Base-by-base conservation (phyloP, 2,797 vertebrate species). In the Manis pentadactyla region DNA sequence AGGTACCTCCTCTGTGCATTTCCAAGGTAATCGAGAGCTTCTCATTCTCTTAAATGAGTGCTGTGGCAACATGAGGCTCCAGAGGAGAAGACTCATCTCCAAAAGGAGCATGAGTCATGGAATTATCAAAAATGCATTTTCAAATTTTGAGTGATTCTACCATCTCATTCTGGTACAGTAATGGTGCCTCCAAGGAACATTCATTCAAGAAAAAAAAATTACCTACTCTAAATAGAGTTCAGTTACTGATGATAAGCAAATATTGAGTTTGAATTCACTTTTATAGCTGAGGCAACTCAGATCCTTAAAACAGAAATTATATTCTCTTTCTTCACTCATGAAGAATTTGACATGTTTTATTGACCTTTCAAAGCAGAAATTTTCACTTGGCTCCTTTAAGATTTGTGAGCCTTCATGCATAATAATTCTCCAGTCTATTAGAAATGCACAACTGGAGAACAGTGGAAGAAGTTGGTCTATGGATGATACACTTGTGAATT, bases 341-440 rank as follows among this genome's bases (percentile, higher is more conserved):
- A 89, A 86, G 55, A 90, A 53, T 83, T 73, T 61, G 11, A 39
- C 59, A 95, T n/a, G 18, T 93, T 88, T 91, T 75, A 86, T 63
- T 64, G 23, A 75, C 4, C 4, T 31, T 57, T 79, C 57, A 85
- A 61, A 3, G 2, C 27, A 77, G 21, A 90, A 13, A 29, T 39
- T 3, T 4, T 79, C 34, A 5, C 37, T 39, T 18, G 29, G 5
- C 3, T 49, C 34, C n/a, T 79, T 85, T 79, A 66, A 89, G 34
- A 75, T 75, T 59, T 77, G 39, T 77, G 37, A 46, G 6, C 37
- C 69, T 49, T 55, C 55, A 64, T 78, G 29, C 2, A 51, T 39
- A 71, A 39, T 3, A 90, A 6, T 64, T 66, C 34, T 66, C 0
- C 1, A 75, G 13, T 19, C 27, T 63, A 31, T 8, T 21, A 66